These are phyloP conservation scores for Pandemis heparana DNA, from an alignment of 2,888 invertebrate genomes.

Conservation along the genomic window DNA sequence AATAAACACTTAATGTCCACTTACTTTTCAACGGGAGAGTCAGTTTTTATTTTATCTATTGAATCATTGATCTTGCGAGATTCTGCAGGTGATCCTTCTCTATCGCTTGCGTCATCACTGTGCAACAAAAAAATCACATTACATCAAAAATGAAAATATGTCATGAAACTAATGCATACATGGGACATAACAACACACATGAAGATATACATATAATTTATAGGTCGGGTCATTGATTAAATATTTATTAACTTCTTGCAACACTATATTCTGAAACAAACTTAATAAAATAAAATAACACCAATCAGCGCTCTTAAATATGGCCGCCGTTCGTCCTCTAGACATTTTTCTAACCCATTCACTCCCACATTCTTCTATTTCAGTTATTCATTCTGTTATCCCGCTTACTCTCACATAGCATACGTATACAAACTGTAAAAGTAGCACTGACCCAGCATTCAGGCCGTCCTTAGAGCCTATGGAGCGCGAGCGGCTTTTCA, in stretches of 20 bases:
- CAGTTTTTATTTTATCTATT: slow-evolving; percentile 58
- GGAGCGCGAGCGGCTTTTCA: slow-evolving; percentile 67
- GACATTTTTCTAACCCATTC: too few relatives aligned
- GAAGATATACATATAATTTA: neutral
- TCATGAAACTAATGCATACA: neutral
- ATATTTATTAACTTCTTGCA: too few relatives aligned
- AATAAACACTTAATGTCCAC: slow-evolving; percentile 19
- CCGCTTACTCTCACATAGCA: too few relatives aligned
- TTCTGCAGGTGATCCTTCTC: slow-evolving; percentile 59
- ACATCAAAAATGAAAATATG: neutral
- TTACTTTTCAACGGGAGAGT: slow-evolving; percentile 49
- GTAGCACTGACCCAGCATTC: slow-evolving; percentile 65
- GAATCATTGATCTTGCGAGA: neutral
- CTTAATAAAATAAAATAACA: too few relatives aligned
- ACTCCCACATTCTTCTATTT: too few relatives aligned
- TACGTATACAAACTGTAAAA: neutral
- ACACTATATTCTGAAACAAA: too few relatives aligned
- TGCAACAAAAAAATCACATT: slow-evolving; percentile 2
- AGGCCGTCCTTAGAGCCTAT: slow-evolving; percentile 69
- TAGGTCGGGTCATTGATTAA: too few relatives aligned
- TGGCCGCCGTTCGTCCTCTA: too few relatives aligned
- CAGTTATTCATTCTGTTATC: too few relatives aligned
- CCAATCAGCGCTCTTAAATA: too few relatives aligned
- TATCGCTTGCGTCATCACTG: slow-evolving; percentile 64
- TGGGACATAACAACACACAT: neutral